These are phyloP conservation scores for Venustaconcha ellipsiformis DNA, from an alignment of 1,140 invertebrate genomes.

Conservation along the genomic window DNA sequence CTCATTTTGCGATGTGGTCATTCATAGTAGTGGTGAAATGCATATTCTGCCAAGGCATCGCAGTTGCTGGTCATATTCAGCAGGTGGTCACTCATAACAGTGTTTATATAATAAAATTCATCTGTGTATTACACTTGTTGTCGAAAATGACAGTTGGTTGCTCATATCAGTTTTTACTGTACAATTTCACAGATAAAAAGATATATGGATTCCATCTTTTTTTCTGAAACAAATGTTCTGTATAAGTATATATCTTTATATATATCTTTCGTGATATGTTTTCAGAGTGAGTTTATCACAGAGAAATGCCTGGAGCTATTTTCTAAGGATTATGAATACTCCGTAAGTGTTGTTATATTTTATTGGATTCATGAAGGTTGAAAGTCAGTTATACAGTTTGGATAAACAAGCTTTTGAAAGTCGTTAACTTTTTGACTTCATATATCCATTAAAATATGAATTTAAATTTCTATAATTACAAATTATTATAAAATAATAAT, in stretches of 20 bases:
- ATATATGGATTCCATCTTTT: not conserved
- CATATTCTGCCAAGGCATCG: too few relatives aligned
- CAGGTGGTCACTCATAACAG: too few relatives aligned
- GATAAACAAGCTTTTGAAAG: not conserved
- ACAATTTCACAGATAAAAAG: not conserved
- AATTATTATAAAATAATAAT: too few relatives aligned
- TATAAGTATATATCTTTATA: not conserved
- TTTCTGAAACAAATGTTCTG: not conserved
- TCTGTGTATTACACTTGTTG: too few relatives aligned
- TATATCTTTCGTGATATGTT: conserved; percentile 11
- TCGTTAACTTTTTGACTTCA: too few relatives aligned
- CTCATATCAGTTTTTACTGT: not conserved
- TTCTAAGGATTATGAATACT: conserved; percentile 54
- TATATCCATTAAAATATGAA: too few relatives aligned
- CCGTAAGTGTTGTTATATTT: conserved; percentile 40
- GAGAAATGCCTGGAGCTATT: conserved; percentile 52
- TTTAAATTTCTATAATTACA: too few relatives aligned
- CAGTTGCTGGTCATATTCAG: too few relatives aligned
- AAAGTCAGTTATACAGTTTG: not conserved
- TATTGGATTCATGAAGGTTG: not conserved
- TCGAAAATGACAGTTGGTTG: too few relatives aligned
- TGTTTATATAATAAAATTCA: too few relatives aligned
- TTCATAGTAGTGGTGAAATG: too few relatives aligned
- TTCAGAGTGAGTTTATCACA: conserved; percentile 50
- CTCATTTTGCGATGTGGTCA: too few relatives aligned